Evolutionary conservation across 2,888 invertebrate species (phyloP), one percentile per base, ranked within the genome.

Genomic region (Patella pellucida): DNA sequence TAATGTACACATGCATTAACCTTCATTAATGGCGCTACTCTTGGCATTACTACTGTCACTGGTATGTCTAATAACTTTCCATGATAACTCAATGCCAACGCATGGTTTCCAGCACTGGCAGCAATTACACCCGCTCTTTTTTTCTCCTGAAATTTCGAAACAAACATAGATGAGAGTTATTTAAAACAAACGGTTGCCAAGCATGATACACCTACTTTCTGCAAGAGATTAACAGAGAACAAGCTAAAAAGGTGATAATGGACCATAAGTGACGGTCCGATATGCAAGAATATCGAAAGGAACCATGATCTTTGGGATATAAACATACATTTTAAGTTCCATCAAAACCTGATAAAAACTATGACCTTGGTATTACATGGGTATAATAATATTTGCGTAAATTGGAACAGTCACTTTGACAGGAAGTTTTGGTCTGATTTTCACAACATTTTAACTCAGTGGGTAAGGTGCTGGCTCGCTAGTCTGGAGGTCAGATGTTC

Each of bases 1-100:
- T 94, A 95, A 73, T 94, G 94, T 74, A 94, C 93, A 89, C 98
- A 98, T 80, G 95, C 94, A 87, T 96, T 94, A 71, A 98, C 95
- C 92, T 98, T 98, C 97, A 98, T 98, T 76, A 98, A 95, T 0
- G 98, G 97, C 0, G 98, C 98, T 0, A 96, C 94, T 67, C 94
- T 94, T 5, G 98, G 98, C 98, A 98, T 98, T n/a, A 98, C 96
- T 7, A 98, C 96, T 0, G 95, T 96, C 27, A 91, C 87, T 2
- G 89, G 88, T 19, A 91, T 87, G 14, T 85, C 92, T 12, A 96
- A 92, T 77, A 93, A 93, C 82, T 93, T 92, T 0, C 96, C 96
- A 89, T 96, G 96, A 89, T 95, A 96, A 82, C 95, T 94, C 70
- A 96, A 92, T 0, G 94, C 95, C 84, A 96, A 94, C 0, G 98